Conservation (phyloP, 1,140 invertebrate species). For the Tetranychus urticae region DNA sequence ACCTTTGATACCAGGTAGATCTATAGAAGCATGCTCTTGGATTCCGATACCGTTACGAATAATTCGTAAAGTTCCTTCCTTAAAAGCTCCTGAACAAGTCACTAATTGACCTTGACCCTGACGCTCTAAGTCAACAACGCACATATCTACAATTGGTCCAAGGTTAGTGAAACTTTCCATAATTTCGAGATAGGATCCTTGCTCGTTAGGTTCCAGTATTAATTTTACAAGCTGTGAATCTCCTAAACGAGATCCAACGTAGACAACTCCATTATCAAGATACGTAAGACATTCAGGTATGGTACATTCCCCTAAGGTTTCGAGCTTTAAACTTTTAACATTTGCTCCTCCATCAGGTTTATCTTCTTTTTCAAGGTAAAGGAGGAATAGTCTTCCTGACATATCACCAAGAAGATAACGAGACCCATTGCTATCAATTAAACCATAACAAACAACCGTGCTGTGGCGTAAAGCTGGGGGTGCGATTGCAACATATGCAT, state of each 20-base stretch:
- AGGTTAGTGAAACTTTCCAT: conserved; percentile 94
- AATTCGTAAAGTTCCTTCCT: conserved; percentile 87
- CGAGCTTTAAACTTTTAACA: conserved; percentile 77
- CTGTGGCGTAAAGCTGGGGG: conserved; percentile 82
- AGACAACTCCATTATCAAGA: conserved; percentile 91
- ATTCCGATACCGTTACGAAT: conserved; percentile 94
- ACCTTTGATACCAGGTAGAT: conserved; percentile 85
- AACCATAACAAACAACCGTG: conserved; percentile 82
- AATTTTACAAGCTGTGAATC: conserved; percentile 89
- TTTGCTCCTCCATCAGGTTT: conserved; percentile 42
- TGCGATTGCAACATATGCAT: conserved; percentile 60
- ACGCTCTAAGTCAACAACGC: conserved; percentile 78
- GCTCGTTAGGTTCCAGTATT: conserved; percentile 56
- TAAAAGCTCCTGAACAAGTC: conserved; percentile 87
- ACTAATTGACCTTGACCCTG: conserved; percentile 95
- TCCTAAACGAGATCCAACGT: conserved; percentile 81
- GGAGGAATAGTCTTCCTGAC: conserved; percentile 69
- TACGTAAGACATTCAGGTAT: conserved; percentile 98
- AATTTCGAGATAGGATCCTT: conserved; percentile 65
- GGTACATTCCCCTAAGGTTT: conserved; percentile 67
- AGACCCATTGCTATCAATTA: conserved; percentile 68
- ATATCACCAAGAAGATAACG: conserved; percentile 85
- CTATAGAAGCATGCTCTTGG: conserved; percentile 88
- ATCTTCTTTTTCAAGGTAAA: conserved; percentile 68
- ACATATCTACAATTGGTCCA: conserved; percentile 92